Base-by-base conservation (phyloP, 2,113 vertebrate genomes). In the Dasyprocta punctata region DNA sequence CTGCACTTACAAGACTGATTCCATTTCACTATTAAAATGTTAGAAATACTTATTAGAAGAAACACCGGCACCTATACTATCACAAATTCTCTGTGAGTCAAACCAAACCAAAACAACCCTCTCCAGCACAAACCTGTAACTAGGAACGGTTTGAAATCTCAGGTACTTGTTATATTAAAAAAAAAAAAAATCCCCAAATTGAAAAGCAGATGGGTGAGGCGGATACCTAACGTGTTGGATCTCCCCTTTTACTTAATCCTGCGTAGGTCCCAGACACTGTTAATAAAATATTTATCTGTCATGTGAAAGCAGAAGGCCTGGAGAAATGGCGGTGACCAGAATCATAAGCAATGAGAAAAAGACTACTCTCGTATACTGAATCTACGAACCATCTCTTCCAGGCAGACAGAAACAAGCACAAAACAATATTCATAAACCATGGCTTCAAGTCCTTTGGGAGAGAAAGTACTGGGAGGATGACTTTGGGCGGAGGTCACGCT, bases 311-410 rank as follows among this genome's bases (percentile, higher is more conserved):
- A 52, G 77, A 78, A n/a, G 28, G 81, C 10, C 1, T 14, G 7
- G 3, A 82, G 47, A 63, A 38, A 20, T 13, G 0, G 44, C 2
- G 22, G 44, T 20, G 63, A 17, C 0, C 2, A 1, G 28, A 84
- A 78, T 38, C 7, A 1, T 5, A 0, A 22, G 11, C 0, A 33
- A 16, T 9, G 5, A 52, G 54, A 69, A 69, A 33, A 82, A 30
- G 26, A 60, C 2, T 22, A 36, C n/a, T 36, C 49, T 7, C 6
- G 7, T 0, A 3, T 3, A 3, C 0, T 47, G 30, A 83, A 26
- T 14, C 5, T 22, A 20, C 0, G 28, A 52, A 6, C 7, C 5
- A 9, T 6, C 14, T 52, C 49, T 33, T 41, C 49, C 14, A 58
- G 54, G 41, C 10, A 16, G 36, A 16, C 4, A 63, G 26, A 61